These are phyloP conservation scores for Bettongia penicillata DNA, from an alignment of 2,113 vertebrate genomes.

Conservation along the genomic window DNA sequence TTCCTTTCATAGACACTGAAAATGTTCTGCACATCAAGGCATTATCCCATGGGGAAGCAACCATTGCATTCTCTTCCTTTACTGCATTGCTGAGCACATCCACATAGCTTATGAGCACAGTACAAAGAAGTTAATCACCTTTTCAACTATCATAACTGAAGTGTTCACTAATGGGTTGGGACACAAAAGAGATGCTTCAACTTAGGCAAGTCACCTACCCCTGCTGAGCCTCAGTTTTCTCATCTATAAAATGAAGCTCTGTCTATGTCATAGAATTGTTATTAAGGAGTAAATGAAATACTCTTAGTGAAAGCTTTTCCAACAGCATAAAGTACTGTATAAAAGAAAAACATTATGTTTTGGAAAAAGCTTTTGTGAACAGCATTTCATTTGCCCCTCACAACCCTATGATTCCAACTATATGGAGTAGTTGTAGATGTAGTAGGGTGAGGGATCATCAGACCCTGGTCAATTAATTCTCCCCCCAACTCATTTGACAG, in stretches of 20 bases:
- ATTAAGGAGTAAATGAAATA: slow-evolving; percentile 25
- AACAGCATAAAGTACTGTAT: background rate
- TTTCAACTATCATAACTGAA: slow-evolving; percentile 13
- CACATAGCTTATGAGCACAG: background rate
- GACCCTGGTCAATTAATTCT: background rate
- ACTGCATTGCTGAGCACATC: background rate
- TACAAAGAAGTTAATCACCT: background rate
- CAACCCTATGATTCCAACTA: background rate
- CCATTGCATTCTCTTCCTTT: background rate
- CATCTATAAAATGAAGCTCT: slow-evolving; percentile 21
- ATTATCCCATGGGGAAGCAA: background rate
- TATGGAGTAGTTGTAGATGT: background rate
- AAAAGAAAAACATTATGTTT: background rate
- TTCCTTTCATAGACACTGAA: background rate
- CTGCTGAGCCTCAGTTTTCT: background rate
- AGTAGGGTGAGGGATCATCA: background rate
- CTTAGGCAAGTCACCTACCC: background rate
- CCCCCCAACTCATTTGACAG: background rate
- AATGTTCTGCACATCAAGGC: background rate
- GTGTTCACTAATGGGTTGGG: background rate
- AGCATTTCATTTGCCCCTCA: slow-evolving; percentile 10
- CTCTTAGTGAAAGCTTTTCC: background rate
- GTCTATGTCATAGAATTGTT: background rate
- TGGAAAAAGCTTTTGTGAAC: background rate
- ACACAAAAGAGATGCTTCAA: background rate